These are phyloP conservation scores for Mimachlamys varia DNA, from an alignment of 2,888 invertebrate species.

Conservation along the genomic window DNA sequence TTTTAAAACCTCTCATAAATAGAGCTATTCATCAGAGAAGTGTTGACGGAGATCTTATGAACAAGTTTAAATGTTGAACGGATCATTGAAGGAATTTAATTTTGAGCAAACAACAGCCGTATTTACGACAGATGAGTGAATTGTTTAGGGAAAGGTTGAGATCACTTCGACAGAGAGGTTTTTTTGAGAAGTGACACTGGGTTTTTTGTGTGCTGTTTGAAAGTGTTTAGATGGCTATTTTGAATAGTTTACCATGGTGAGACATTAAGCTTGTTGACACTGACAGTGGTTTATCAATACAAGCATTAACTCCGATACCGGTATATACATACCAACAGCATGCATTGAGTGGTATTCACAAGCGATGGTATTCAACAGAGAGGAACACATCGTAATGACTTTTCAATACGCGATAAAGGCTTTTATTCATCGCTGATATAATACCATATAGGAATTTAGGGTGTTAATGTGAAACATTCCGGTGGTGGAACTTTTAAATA, in stretches of 20 bases:
- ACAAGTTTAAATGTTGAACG: background rate
- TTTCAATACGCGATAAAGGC: background rate
- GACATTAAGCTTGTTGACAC: background rate
- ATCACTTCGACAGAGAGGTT: background rate
- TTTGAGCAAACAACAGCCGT: background rate
- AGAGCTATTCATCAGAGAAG: background rate
- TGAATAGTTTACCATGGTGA: background rate
- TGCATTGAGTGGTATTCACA: background rate
- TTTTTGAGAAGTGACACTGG: slow-evolving; percentile 9
- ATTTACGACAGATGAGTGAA: background rate
- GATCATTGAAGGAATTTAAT: background rate
- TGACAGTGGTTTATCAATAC: background rate
- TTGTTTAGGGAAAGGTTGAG: background rate
- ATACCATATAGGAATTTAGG: background rate
- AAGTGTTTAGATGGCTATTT: background rate
- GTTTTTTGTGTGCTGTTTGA: background rate
- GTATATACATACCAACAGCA: background rate
- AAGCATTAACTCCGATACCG: background rate
- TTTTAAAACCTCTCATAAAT: background rate
- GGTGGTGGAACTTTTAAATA: background rate
- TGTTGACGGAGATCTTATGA: background rate
- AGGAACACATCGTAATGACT: background rate
- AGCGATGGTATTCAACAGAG: background rate
- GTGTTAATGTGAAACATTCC: background rate
- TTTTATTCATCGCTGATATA: background rate